These are phyloP conservation scores for Vannuccia rotundouncinata DNA, from an alignment of 2,888 invertebrate species.

Conservation along the genomic window DNA sequence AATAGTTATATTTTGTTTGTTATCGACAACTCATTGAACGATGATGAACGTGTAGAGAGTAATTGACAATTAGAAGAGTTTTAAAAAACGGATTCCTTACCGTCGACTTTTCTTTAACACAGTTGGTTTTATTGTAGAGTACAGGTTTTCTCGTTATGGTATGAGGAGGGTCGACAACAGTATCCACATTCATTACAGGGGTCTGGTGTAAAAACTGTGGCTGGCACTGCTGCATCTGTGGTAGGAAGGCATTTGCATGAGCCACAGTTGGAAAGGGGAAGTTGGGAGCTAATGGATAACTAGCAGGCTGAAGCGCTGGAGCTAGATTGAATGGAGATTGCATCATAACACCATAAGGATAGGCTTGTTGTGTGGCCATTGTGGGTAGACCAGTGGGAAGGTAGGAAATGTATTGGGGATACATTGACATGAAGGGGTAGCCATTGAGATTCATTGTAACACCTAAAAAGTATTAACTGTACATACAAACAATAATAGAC, in stretches of 20 bases:
- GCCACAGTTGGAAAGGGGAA: not conserved
- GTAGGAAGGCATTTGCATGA: too few species aligned
- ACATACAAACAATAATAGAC: too few species aligned
- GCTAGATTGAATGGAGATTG: not conserved
- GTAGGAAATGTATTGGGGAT: not conserved
- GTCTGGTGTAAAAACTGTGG: not conserved
- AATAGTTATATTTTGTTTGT: too few species aligned
- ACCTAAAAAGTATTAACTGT: too few species aligned
- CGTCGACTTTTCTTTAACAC: not conserved
- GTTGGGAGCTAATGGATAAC: not conserved
- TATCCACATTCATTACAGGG: not conserved
- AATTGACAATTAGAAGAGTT: not conserved
- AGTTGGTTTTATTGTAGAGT: not conserved
- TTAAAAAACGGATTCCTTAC: too few species aligned
- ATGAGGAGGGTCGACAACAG: not conserved
- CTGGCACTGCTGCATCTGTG: too few species aligned
- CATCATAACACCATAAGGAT: not conserved
- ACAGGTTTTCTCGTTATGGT: not conserved
- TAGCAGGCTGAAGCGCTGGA: not conserved
- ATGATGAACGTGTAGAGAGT: not conserved
- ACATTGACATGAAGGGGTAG: not conserved
- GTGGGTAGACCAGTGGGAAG: not conserved
- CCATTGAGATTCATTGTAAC: not conserved
- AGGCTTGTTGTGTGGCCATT: not conserved
- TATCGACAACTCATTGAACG: too few species aligned